A percentile compares a stretch with the other conserved stretches of the same genome.
These are phyloP conservation scores for Serripes groenlandicus DNA, from an alignment of 2,888 invertebrate species.

Conservation along the genomic window DNA sequence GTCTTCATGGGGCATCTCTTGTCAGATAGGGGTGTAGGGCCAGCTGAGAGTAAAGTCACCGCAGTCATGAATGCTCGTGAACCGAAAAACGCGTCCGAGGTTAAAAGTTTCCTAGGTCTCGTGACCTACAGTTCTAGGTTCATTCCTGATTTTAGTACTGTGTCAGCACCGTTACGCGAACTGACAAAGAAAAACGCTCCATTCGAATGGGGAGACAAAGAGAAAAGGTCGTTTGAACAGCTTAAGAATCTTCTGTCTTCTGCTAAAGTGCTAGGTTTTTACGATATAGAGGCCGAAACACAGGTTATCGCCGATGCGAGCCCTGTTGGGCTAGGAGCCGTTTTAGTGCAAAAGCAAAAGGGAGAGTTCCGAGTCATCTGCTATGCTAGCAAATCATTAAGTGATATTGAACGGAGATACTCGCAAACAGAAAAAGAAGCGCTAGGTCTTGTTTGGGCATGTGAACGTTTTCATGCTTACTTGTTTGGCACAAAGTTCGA, in stretches of 20 bases:
- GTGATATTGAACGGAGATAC: slow-evolving; percentile 62
- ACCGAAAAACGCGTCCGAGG: slow-evolving; percentile 32
- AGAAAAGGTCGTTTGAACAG: neutral
- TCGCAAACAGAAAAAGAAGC: slow-evolving; percentile 70
- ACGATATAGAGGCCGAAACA: neutral
- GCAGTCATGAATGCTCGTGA: slow-evolving; percentile 18
- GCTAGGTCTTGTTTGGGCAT: slow-evolving; percentile 68
- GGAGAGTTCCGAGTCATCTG: slow-evolving; percentile 40
- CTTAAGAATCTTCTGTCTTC: neutral
- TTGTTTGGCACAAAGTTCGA: slow-evolving; percentile 71
- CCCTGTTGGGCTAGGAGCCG: slow-evolving; percentile 43
- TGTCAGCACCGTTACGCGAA: no score
- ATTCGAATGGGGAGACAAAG: slow-evolving; percentile 13
- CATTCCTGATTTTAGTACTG: slow-evolving; percentile 48
- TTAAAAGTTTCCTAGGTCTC: slow-evolving; percentile 33
- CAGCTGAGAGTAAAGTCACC: slow-evolving; percentile 32
- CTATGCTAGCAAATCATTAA: slow-evolving; percentile 62
- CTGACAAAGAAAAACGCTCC: neutral
- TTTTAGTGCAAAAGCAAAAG: slow-evolving; percentile 36
- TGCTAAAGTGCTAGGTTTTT: slow-evolving; percentile 26
- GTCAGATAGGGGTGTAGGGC: slow-evolving; percentile 34
- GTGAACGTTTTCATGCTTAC: slow-evolving; percentile 72
- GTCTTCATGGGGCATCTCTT: slow-evolving; percentile 58
- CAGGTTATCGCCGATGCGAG: slow-evolving; percentile 24
- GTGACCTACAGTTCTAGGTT: slow-evolving; percentile 44